Conservation (phyloP, 2,888 invertebrate species). For the Fragum whitleyi region DNA sequence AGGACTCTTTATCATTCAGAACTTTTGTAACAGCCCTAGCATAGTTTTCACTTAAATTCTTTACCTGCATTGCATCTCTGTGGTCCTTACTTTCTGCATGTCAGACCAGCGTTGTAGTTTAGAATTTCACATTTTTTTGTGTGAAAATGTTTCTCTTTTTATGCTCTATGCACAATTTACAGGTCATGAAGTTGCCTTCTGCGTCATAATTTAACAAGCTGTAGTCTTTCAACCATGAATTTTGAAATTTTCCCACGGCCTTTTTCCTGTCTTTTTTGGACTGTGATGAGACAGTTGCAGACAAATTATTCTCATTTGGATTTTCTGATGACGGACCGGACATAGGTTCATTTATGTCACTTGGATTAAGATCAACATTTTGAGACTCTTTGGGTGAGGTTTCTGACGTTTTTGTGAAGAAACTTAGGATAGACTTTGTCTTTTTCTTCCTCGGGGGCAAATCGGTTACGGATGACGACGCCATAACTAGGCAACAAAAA, state of each 20-base stretch:
- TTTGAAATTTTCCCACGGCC: background rate
- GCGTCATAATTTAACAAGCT: background rate
- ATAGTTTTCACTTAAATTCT: background rate
- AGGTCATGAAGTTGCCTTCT: conserved; percentile 3
- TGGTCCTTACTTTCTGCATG: conserved; percentile 18
- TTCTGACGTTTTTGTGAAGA: too few relatives aligned
- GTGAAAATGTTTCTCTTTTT: background rate
- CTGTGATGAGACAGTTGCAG: too few relatives aligned
- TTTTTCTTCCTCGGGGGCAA: too few relatives aligned
- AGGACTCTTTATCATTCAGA: background rate
- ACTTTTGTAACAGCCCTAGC: conserved; percentile 1
- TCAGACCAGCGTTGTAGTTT: conserved; percentile 1
- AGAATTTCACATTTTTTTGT: conserved; percentile 2
- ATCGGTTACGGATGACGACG: too few relatives aligned
- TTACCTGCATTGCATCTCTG: background rate
- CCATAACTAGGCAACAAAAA: too few relatives aligned
- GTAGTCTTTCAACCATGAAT: background rate
- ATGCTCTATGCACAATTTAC: conserved; percentile 4
- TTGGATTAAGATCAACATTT: too few relatives aligned
- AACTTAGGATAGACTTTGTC: too few relatives aligned
- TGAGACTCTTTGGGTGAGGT: too few relatives aligned
- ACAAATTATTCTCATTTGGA: too few relatives aligned
- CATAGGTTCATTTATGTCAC: too few relatives aligned
- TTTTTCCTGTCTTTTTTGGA: background rate
- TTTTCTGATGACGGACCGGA: too few relatives aligned